Base-by-base conservation (phyloP, 2,113 vertebrate species). In the Otocyon megalotis region DNA sequence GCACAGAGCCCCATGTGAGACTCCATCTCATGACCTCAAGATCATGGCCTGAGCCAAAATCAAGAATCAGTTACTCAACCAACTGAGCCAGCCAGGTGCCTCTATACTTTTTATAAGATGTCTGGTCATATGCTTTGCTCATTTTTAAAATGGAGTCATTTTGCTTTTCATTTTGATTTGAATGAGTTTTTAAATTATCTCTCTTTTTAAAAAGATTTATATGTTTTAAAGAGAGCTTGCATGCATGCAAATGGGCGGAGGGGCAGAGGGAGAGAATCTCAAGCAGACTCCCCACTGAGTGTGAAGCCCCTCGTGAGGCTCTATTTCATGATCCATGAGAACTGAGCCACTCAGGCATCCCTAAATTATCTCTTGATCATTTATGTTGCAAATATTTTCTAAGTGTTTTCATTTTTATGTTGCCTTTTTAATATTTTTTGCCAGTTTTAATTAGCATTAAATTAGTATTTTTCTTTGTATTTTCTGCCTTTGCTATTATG, bases 61-160 rank as follows among this genome's bases (percentile, higher is more conserved):
- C 63, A 67, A 67, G 63, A 67, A 67, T 67, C 30, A 32, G 30
- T 32, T 6, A 10, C 28, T 67, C 5, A 32, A 67, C 28, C 30
- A 67, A 67, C 30, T 32, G 63, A 67, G 30, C 28, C 24, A 32
- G 15, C 30, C 13, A 67, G 63, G 30, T 67, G 63, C 14, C 28
- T 14, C 63, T 67, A 32, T 67, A 67, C 30, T 67, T 32, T 93
- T 74, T 67, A 16, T 96, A 65, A 90, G 53, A 35, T 85, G 1
- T 74, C 26, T 56, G 24, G 56, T 65, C 11, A 28, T 32, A 30
- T 50, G 35, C 2, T 86, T 81, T 65, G 17, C 32, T 60, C 9
- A 20, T 79, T 77, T 97, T 71, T 50, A 77, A 94, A 83, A 15
- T 71, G 30, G 54, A 86, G n/a, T 93, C 43, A 62, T 81, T 86